Base-by-base conservation (phyloP, 1,140 invertebrate species). In the Leptopilina clavipes region DNA sequence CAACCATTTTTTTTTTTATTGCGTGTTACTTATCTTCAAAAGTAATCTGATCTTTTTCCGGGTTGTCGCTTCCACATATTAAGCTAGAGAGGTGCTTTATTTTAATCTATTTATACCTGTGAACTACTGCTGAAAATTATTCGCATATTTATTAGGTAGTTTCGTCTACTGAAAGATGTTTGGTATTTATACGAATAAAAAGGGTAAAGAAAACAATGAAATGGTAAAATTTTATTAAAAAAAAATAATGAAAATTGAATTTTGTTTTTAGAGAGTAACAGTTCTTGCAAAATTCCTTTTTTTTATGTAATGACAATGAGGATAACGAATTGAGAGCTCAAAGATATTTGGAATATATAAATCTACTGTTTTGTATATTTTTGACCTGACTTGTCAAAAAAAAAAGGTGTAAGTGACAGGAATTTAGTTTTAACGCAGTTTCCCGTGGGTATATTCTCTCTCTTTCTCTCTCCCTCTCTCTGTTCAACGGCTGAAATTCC, bases 71-170 rank as follows among this genome's bases (percentile, higher is more conserved):
- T 81, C 76, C 56, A 43, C 65, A 83, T 19, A 11, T 76, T 76
- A 76, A 74, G 81, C 70, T 70, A 77, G 74, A 6, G 72, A 43
- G 45, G 44, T 31, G 25, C 73, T 31, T 19, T 75, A 31, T 18
- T n/a, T 79, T 79, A 79, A 82, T 76, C 80, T 76, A 31, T n/a
- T n/a, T 31, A 31, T 40, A 52, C 72, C 45, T 70, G 70, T 75
- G 78, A 83, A 81, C 79, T 79, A 79, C 79, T 45, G 79, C 70
- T 74, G 78, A 25, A 79, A 78, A 85, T 84, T 76, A 79, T 80
- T 84, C 70, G 85, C 81, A 86, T 86, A 86, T 86, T 86, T 86
- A 86, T 86, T 86, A 78, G n/a, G n/a, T n/a, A n/a, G n/a, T n/a
- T n/a, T n/a, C n/a, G n/a, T n/a, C n/a, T n/a, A n/a, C n/a, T n/a